A percentile compares a stretch with the other conserved stretches of the same genome.
These are phyloP conservation scores for Cydia strobilella DNA, from an alignment of 1,140 invertebrate species.

Conservation along the genomic window DNA sequence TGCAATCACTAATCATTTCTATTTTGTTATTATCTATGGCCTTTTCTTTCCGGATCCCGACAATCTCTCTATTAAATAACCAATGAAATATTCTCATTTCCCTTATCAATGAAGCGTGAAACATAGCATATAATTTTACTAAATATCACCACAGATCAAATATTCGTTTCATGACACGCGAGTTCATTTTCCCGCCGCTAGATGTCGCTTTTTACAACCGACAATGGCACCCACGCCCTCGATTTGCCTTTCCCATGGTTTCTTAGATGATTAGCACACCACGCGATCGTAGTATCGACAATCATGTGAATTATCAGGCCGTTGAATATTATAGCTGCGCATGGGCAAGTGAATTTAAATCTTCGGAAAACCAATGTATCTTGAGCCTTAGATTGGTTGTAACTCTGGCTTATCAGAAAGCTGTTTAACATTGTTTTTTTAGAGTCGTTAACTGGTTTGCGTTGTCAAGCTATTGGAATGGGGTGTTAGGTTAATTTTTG, in stretches of 20 bases:
- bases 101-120: background rate
- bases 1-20: too few relatives aligned
- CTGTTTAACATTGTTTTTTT: background rate
- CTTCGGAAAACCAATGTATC: background rate
- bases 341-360: background rate
- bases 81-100: background rate
- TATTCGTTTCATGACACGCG: constrained; percentile 17
- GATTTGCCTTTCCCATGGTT: constrained; percentile 20
- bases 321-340: background rate
- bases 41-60: too few relatives aligned
- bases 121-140: background rate
- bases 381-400: background rate
- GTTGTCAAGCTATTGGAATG: background rate
- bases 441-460: background rate
- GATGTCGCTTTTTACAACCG: constrained; percentile 7
- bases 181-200: constrained; percentile 20
- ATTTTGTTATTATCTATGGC: too few relatives aligned
- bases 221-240: constrained; percentile 26
- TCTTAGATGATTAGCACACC: constrained; percentile 14
- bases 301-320: constrained; percentile 20
- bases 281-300: constrained; percentile 26
- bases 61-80: background rate
- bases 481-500: background rate
- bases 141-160: background rate
- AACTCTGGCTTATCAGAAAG: background rate